Evolutionary conservation across 2,888 invertebrate species (phyloP).

Genomic region (Oligia strigilis): DNA sequence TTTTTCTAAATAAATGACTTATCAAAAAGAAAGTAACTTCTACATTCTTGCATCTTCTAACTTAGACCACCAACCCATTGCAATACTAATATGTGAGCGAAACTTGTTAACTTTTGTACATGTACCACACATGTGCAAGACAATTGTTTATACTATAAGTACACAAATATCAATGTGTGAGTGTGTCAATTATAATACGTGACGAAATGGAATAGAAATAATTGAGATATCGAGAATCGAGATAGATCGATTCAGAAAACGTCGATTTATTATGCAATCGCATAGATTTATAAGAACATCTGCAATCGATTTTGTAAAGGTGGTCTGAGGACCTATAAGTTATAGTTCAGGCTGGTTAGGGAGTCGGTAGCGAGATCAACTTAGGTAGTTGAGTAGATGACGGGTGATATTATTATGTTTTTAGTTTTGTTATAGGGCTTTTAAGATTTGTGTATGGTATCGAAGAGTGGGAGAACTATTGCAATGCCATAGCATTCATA

Average conservation of each 20-base stretch:
- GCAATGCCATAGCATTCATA: too few species aligned
- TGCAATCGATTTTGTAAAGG: conserved; percentile 45
- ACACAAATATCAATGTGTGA: conserved; percentile 14
- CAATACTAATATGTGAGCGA: conserved; percentile 52
- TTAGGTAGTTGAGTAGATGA: not conserved
- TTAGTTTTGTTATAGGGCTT: not conserved
- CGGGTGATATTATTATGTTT: not conserved
- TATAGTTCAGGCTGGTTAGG: conserved; percentile 16
- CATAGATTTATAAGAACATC: too few species aligned
- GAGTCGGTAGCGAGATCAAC: not conserved
- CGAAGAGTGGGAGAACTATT: not conserved
- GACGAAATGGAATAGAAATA: conserved; percentile 49
- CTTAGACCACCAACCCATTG: conserved; percentile 37
- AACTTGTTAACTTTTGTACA: conserved; percentile 52
- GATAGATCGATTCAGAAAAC: conserved; percentile 42
- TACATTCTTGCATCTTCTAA: not conserved
- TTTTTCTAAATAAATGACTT: too few species aligned
- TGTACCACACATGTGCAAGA: conserved; percentile 16
- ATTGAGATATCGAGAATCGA: conserved; percentile 53
- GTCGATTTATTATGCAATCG: conserved; percentile 45
- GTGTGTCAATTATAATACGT: conserved; percentile 48
- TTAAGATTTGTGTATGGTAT: not conserved
- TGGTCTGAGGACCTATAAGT: conserved; percentile 11
- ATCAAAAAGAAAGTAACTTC: not conserved
- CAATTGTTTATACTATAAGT: conserved; percentile 6